phyloP scores from a whole-genome alignment of 2,888 invertebrate genomes.

The Mesoligia furuncula region DNA sequence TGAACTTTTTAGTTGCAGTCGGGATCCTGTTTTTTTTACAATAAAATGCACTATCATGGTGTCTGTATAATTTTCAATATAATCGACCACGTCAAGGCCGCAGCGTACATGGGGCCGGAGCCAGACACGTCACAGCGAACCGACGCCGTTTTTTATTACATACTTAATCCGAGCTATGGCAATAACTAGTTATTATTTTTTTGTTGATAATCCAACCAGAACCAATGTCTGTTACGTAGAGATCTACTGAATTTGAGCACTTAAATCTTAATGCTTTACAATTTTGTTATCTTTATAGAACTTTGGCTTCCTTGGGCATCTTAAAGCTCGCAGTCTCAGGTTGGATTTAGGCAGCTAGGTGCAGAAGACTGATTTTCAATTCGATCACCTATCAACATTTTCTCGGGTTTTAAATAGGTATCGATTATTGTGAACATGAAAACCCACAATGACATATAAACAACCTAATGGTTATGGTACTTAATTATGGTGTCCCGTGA shows the following conservation, averaged over 20 bases:
- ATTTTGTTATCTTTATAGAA: not conserved
- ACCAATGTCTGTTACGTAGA: not conserved
- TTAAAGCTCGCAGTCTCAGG: not conserved
- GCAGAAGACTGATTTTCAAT: not conserved
- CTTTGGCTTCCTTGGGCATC: not conserved
- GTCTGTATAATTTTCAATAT: constrained; percentile 25
- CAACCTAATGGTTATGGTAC: not conserved
- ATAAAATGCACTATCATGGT: constrained; percentile 15
- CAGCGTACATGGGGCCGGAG: constrained; percentile 3
- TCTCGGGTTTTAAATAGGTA: not conserved
- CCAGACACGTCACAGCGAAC: constrained; percentile 14
- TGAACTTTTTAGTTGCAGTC: not conserved
- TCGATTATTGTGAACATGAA: not conserved
- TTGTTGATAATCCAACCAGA: constrained; percentile 19
- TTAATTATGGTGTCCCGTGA: no score
- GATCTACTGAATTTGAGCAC: not conserved
- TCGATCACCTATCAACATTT: no score
- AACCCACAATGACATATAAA: not conserved
- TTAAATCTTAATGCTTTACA: not conserved
- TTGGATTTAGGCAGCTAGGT: no score
- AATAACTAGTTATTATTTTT: constrained; percentile 41
- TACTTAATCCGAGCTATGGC: constrained; percentile 10
- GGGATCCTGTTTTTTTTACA: not conserved
- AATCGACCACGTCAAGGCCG: constrained; percentile 38
- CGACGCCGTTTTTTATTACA: constrained; percentile 32